Evolutionary conservation across 2,888 invertebrate genomes (phyloP), one percentile per base, ranked within the genome.

Genomic region (Zaprionus obscuricornis): DNA sequence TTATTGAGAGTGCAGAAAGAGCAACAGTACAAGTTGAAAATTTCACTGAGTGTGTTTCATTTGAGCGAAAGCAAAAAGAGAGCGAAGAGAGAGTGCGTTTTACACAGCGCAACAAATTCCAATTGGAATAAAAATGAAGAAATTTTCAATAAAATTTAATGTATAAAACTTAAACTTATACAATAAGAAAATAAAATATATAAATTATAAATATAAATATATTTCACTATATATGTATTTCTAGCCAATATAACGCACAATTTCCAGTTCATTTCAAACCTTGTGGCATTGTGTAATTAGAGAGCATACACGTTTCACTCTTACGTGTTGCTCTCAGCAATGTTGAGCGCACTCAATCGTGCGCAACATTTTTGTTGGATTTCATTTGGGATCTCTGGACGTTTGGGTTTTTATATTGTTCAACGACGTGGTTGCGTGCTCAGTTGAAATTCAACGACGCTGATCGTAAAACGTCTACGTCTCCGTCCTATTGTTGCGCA

Each of bases 401-500:
- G 46, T 40, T 55, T 67, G 54, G 42, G 37, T 36, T 46, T 47
- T 26, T 36, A 33, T 3, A 10, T 34, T 42, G 34, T n/a, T n/a
- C n/a, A 10, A 14, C 55, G 26, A 37, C 18, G 37, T 34, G 24
- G 66, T 52, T 42, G 36, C 27, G 39, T 33, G 34, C n/a, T 67
- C 73, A 75, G 73, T 73, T 68, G 54, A 67, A 54, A 68, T 59
- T 67, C 68, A 66, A 73, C 42, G 57, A 55, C 60, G 68, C 39
- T 59, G 55, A 85, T 63, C 69, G 60, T 55, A 36, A 50, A 60
- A 66, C 67, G 58, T 66, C 31, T 69, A 42, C 43, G 50, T 57
- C 51, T 56, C 46, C 26, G n/a, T n/a, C n/a, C n/a, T n/a, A n/a
- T 14, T 26, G 24, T 46, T 16, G 33, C 54, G 40, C 39, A 40